Base-by-base conservation (phyloP, 2,797 vertebrate genomes). In the Tinamus major region DNA sequence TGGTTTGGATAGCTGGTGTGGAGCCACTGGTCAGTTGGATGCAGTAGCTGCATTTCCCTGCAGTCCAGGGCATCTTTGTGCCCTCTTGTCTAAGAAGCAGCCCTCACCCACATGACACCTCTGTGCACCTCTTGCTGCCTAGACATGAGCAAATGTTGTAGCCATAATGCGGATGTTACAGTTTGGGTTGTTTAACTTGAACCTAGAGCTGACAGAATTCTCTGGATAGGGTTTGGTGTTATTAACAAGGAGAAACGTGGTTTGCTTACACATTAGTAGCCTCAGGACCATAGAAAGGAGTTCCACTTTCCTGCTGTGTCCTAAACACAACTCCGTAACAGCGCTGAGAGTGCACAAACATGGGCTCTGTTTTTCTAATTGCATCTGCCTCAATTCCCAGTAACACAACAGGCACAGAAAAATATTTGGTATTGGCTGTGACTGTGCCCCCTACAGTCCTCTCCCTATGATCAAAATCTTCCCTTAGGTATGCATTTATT, bases 301-400 rank as follows among this genome's bases (percentile, higher is more conserved):
- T 94, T 95, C 95, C 94, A 90, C 56, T 94, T 96, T 95, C 94
- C 94, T 95, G 84, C 84, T 87, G 88, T 29, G 46, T 70, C 71
- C 90, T 79, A 79, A 88, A 82, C 75, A 79, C 51, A 70, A 75
- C 63, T 88, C 18, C 1, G 0, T 84, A 80, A 88, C 83, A 86
- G 90, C 58, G 55, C 71, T 56, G 35, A 78, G 27, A 53, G 51
- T 39, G n/a, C 90, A 92, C 46, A 95, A 93, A 94, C 85, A 92
- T 1, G 27, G 59, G 37, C 55, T 93, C n/a, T 96, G 84, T 92
- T 95, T 94, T 93, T 65, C 83, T 90, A 26, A 55, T n/a, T 69
- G 86, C 92, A 95, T 88, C 90, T 96, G 93, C 51, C 80, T 27
- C 46, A 42, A 21, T 70, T 79, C 49, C 41, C 13, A 90, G 70